Evolutionary conservation across 2,113 vertebrate species (phyloP).

Genomic region (Paraplagusia blochii): DNA sequence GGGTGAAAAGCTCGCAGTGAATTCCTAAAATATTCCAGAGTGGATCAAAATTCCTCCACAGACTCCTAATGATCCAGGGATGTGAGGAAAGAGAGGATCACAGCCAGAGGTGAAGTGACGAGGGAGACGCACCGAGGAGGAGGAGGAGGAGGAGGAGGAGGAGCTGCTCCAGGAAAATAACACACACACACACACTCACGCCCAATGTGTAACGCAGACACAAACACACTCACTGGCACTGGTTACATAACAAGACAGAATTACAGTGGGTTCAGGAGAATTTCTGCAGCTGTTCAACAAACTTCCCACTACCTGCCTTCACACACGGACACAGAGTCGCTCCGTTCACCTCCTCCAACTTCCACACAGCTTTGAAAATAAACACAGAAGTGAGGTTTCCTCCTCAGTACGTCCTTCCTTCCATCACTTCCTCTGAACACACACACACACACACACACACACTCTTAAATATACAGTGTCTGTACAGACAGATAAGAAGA

Average conservation of each 20-base stretch:
- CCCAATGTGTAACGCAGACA: slow-evolving; percentile 11
- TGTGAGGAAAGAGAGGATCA: slow-evolving; percentile 8
- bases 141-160: slow-evolving; percentile 34
- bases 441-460: not conserved
- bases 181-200: slow-evolving; percentile 15
- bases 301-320: slow-evolving; percentile 49
- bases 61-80: slow-evolving; percentile 15
- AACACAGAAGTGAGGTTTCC: slow-evolving; percentile 47
- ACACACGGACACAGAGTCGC: slow-evolving; percentile 10
- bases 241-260: slow-evolving; percentile 57
- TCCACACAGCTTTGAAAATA: slow-evolving; percentile 44
- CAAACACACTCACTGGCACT: slow-evolving; percentile 11
- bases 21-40: slow-evolving; percentile 42
- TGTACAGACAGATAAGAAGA: no score
- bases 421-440: slow-evolving; percentile 9
- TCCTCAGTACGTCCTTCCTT: slow-evolving; percentile 44
- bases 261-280: slow-evolving; percentile 40
- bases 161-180: slow-evolving; percentile 22
- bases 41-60: slow-evolving; percentile 17
- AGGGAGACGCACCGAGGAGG: slow-evolving; percentile 56
- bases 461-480: not conserved
- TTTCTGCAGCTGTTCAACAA: slow-evolving; percentile 43
- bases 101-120: slow-evolving; percentile 51
- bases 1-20: slow-evolving; percentile 2
- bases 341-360: slow-evolving; percentile 1